Conservation (phyloP, 1,140 invertebrate genomes). For the Drosophila sucinea region DNA sequence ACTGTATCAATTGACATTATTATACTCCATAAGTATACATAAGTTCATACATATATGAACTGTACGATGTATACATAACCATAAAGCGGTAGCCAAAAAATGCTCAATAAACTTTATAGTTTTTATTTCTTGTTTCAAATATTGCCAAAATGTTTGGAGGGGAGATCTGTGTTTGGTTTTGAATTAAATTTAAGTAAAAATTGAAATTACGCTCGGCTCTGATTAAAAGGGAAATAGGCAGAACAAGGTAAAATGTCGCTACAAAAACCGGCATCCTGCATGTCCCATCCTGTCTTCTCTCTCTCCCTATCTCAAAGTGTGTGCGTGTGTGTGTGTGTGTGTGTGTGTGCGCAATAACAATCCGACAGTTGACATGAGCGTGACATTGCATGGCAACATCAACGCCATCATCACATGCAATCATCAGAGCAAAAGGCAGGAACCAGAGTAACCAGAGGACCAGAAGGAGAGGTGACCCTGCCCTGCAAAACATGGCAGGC, state of each 20-base stretch:
- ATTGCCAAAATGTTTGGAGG: slow-evolving; percentile 1
- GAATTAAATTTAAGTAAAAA: neutral
- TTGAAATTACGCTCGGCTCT: neutral
- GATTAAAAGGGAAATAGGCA: slow-evolving; percentile 15
- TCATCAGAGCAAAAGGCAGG: slow-evolving; percentile 39
- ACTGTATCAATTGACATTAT: neutral
- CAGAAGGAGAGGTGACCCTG: neutral
- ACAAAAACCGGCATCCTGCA: neutral
- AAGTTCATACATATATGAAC: slow-evolving; percentile 1
- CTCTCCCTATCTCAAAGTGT: slow-evolving; percentile 1
- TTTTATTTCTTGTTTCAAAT: slow-evolving; percentile 44
- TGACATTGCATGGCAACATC: slow-evolving; percentile 72
- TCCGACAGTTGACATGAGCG: slow-evolving; percentile 72
- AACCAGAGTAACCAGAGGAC: neutral
- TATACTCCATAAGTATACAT: neutral
- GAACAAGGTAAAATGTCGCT: slow-evolving; percentile 3
- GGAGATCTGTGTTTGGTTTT: neutral
- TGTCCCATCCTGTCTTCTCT: neutral
- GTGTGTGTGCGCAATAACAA: slow-evolving; percentile 56
- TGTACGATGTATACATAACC: neutral
- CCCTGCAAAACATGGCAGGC: slow-evolving; percentile 9
- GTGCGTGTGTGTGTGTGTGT: slow-evolving; percentile 4
- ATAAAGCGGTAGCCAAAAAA: slow-evolving; percentile 43
- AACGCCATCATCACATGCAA: slow-evolving; percentile 75
- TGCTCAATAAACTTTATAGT: slow-evolving; percentile 63